Evolutionary conservation across 92 coral and sea anemone species (phyloP).

Genomic region (Porites rus): DNA sequence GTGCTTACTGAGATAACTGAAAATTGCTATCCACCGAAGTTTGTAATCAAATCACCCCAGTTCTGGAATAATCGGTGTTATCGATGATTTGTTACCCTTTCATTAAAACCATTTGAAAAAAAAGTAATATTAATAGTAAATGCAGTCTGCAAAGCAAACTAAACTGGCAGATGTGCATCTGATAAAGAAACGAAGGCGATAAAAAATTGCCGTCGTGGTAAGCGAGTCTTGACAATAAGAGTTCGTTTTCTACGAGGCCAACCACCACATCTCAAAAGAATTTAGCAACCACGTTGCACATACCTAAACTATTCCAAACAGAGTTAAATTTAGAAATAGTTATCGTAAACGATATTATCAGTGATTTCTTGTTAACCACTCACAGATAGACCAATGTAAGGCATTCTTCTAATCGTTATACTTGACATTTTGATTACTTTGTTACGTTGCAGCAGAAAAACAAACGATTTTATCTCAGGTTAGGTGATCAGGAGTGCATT

Average conservation of each 20-base stretch:
- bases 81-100: conserved; percentile 10
- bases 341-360: conserved; percentile 20
- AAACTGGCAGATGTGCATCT: no score
- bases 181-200: no score
- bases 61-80: conserved; percentile 12
- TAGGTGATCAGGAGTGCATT: conserved; percentile 8
- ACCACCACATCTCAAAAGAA: no score
- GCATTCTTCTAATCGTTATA: not conserved
- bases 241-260: no score
- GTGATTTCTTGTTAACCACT: not conserved
- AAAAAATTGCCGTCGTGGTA: no score
- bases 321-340: conserved; percentile 3
- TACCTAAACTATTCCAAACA: not conserved
- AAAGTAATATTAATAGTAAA: not conserved
- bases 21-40: not conserved
- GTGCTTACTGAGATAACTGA: not conserved
- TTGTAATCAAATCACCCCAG: not conserved
- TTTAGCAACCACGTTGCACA: not conserved
- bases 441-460: not conserved
- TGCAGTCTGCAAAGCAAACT: no score
- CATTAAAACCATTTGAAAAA: not conserved
- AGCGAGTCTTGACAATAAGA: no score
- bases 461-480: conserved; percentile 25
- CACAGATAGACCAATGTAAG: conserved; percentile 2
- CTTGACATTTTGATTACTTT: conserved; percentile 11